Evolutionary conservation across 2,888 invertebrate genomes (phyloP).

Genomic region (Melanostoma scalare): DNA sequence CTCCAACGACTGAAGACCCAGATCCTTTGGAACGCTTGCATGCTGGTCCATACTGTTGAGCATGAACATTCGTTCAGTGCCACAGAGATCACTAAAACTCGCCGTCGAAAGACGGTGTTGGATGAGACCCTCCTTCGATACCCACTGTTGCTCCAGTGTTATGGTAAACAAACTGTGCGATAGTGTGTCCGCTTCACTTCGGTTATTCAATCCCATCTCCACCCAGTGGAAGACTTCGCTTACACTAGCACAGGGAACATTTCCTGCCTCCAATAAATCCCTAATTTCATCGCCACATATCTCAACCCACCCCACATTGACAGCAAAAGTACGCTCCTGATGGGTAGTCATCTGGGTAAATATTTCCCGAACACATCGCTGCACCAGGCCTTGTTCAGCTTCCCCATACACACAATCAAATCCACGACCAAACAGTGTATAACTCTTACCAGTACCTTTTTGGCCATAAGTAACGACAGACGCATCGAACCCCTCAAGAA

Average conservation of each 20-base stretch:
- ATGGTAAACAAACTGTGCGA: slow-evolving; percentile 87
- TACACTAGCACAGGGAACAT: slow-evolving; percentile 85
- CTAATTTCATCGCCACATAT: slow-evolving; percentile 87
- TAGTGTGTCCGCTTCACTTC: slow-evolving; percentile 83
- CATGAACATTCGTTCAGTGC: slow-evolving; percentile 83
- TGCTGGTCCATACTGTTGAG: slow-evolving; percentile 82
- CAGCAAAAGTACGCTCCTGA: slow-evolving; percentile 85
- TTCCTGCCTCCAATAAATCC: slow-evolving; percentile 83
- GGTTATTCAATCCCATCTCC: slow-evolving; percentile 86
- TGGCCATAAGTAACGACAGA: slow-evolving; percentile 88
- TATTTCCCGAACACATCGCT: slow-evolving; percentile 88
- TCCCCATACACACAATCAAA: slow-evolving; percentile 85
- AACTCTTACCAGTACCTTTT: slow-evolving; percentile 87
- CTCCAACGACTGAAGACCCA: slow-evolving; percentile 86
- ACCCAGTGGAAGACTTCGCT: slow-evolving; percentile 88
- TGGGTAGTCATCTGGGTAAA: slow-evolving; percentile 86
- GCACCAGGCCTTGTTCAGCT: slow-evolving; percentile 87
- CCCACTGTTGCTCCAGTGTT: slow-evolving; percentile 89
- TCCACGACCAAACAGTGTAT: slow-evolving; percentile 88
- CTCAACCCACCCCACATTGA: slow-evolving; percentile 89
- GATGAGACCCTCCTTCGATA: slow-evolving; percentile 86
- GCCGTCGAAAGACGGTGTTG: slow-evolving; percentile 89
- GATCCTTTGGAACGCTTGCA: slow-evolving; percentile 84
- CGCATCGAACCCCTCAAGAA: slow-evolving; percentile 89
- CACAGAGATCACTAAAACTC: slow-evolving; percentile 88